Percentiles rank a stretch among this genome's conserved stretches.
Evolutionary conservation across 2,888 invertebrate genomes (phyloP).

Genomic region (Mechanitis mazaeus): DNA sequence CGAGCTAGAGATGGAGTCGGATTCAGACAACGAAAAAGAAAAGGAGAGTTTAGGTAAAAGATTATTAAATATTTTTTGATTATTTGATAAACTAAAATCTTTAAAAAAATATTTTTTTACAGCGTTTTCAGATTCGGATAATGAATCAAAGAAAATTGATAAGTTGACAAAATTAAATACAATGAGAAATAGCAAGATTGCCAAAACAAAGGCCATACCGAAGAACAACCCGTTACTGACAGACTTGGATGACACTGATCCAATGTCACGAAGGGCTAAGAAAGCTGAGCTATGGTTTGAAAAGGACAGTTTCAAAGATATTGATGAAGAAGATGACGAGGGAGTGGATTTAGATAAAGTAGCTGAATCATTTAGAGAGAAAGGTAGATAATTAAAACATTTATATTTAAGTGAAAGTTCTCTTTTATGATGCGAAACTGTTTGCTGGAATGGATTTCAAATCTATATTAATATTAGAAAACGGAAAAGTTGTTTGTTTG

Average conservation of each 20-base stretch:
- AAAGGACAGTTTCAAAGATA: constrained; percentile 87
- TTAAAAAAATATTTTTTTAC: constrained; percentile 31
- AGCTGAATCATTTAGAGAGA: constrained; percentile 82
- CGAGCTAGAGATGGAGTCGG: constrained; percentile 78
- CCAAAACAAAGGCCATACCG: constrained; percentile 44
- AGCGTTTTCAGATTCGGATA: constrained; percentile 82
- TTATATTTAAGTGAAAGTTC: too few relatives aligned
- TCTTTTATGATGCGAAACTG: too few relatives aligned
- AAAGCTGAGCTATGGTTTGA: constrained; percentile 93
- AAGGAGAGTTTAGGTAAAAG: constrained; percentile 75
- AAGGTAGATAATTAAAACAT: constrained; percentile 64
- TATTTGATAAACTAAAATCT: too few relatives aligned
- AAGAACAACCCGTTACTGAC: constrained; percentile 84
- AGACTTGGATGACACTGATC: constrained; percentile 86
- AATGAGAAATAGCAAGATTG: constrained; percentile 51
- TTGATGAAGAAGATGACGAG: constrained; percentile 90
- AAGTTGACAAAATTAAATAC: constrained; percentile 65
- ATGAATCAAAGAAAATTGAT: constrained; percentile 57
- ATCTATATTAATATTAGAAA: too few relatives aligned
- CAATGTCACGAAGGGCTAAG: constrained; percentile 82
- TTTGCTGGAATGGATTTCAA: too few relatives aligned
- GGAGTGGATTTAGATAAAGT: constrained; percentile 91
- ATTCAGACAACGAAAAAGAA: constrained; percentile 72
- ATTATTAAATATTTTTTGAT: constrained; percentile 4
- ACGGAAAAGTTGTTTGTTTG: too few relatives aligned